Percentiles rank a stretch among this genome's conserved stretches.
Conservation (phyloP, 2,113 vertebrate genomes). For the Ranitomeya imitator region DNA sequence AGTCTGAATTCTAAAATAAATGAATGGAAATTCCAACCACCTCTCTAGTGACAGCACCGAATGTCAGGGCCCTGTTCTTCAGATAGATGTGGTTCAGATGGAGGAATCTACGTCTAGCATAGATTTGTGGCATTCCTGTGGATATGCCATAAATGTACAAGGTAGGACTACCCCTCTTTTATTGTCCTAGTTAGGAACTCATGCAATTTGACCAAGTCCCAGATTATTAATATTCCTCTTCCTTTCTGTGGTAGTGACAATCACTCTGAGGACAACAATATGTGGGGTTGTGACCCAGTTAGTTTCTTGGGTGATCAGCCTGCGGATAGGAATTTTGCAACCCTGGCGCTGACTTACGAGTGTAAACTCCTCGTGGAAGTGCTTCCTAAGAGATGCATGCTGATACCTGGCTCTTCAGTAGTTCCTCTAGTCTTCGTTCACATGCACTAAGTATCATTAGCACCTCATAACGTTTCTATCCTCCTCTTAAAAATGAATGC, state of each 20-base stretch:
- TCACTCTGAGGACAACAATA: neutral
- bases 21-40: no score
- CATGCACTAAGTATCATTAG: constrained; percentile 53
- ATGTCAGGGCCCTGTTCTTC: no score
- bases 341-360: neutral
- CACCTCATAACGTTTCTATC: constrained; percentile 52
- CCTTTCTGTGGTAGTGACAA: neutral
- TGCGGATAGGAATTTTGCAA: neutral
- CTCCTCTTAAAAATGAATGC: constrained; percentile 51
- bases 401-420: constrained; percentile 26
- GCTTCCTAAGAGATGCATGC: neutral
- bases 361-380: neutral
- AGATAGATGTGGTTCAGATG: no score
- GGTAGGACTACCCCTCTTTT: no score
- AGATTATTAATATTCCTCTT: neutral
- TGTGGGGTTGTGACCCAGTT: neutral
- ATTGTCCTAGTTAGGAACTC: neutral
- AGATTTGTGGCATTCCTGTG: no score
- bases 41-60: no score
- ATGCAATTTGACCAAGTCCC: neutral
- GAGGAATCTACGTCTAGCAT: no score
- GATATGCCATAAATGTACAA: no score
- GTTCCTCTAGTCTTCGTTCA: constrained; percentile 19
- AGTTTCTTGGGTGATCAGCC: neutral
- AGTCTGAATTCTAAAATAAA: no score